These are phyloP conservation scores for Argya squamiceps DNA, from an alignment of 2,797 vertebrate species.

Conservation along the genomic window DNA sequence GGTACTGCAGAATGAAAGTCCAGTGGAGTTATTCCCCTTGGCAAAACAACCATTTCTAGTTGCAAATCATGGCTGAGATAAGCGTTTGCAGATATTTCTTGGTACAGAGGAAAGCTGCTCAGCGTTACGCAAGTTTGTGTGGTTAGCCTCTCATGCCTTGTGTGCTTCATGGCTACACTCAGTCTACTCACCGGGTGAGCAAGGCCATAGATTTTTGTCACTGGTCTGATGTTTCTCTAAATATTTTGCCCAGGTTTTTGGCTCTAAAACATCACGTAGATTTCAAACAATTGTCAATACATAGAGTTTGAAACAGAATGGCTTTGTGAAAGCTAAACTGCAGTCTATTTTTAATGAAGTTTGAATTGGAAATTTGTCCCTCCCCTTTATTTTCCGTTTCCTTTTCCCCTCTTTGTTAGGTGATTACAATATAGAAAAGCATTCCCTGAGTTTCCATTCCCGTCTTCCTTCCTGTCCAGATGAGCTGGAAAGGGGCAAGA, in stretches of 20 bases:
- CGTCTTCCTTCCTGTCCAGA: conserved; percentile 38
- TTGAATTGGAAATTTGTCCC: background rate
- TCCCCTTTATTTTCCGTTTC: conserved; percentile 8
- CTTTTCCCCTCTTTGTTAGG: conserved; percentile 50
- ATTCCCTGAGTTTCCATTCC: background rate
- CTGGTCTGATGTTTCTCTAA: background rate
- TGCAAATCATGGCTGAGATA: background rate
- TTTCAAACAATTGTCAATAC: background rate
- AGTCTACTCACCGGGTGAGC: background rate
- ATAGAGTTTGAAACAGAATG: background rate
- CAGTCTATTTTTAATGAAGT: background rate
- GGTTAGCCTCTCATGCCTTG: background rate
- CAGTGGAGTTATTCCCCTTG: background rate
- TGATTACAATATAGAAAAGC: background rate
- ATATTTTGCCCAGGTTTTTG: background rate
- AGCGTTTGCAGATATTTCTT: background rate
- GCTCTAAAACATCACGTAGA: background rate
- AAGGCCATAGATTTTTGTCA: background rate
- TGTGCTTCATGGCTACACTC: background rate
- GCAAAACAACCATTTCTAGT: background rate
- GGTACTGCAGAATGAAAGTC: background rate
- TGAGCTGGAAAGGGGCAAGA: background rate
- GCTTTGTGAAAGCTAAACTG: background rate
- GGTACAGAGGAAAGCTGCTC: background rate
- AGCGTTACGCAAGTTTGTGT: background rate